Percentiles rank a stretch among this genome's conserved stretches.
These are phyloP conservation scores for Sminthurides aquaticus DNA, from an alignment of 2,888 invertebrate species.

Conservation along the genomic window DNA sequence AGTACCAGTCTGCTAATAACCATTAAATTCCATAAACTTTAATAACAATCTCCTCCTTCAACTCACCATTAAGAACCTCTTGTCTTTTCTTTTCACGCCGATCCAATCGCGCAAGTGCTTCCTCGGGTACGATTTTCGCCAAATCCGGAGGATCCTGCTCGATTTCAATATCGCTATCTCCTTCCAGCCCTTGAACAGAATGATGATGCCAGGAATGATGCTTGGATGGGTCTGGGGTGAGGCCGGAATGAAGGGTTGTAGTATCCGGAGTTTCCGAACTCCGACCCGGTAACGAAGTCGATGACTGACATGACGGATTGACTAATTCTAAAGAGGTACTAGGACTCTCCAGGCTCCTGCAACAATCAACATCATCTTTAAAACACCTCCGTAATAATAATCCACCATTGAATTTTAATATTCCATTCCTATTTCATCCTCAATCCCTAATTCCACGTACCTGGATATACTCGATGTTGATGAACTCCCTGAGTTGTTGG, in stretches of 20 bases:
- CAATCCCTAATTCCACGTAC: slow-evolving; percentile 45
- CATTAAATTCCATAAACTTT: not conserved
- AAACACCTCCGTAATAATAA: not conserved
- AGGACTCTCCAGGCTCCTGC: slow-evolving; percentile 63
- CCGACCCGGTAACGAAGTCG: slow-evolving; percentile 35
- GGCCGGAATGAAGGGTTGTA: slow-evolving; percentile 31
- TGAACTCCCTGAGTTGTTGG: slow-evolving; percentile 59
- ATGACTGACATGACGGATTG: slow-evolving; percentile 45
- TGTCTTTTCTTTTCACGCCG: slow-evolving; percentile 80
- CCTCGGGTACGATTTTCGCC: slow-evolving; percentile 67
- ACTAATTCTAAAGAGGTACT: slow-evolving; percentile 65
- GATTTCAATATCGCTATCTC: slow-evolving; percentile 55
- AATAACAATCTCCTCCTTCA: too few relatives aligned
- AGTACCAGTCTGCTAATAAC: slow-evolving; percentile 14
- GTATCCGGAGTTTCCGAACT: slow-evolving; percentile 42
- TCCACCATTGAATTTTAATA: too few relatives aligned
- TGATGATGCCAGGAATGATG: slow-evolving; percentile 4
- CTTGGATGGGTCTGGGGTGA: slow-evolving; percentile 25
- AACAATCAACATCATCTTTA: slow-evolving; percentile 25
- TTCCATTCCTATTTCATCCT: not conserved
- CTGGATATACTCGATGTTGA: slow-evolving; percentile 63
- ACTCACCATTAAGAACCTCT: slow-evolving; percentile 79
- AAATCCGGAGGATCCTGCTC: slow-evolving; percentile 69
- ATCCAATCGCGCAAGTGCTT: slow-evolving; percentile 63
- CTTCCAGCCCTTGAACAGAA: slow-evolving; percentile 34